phyloP scores from a whole-genome alignment of 2,113 vertebrate species.

The Petroica traversi region DNA sequence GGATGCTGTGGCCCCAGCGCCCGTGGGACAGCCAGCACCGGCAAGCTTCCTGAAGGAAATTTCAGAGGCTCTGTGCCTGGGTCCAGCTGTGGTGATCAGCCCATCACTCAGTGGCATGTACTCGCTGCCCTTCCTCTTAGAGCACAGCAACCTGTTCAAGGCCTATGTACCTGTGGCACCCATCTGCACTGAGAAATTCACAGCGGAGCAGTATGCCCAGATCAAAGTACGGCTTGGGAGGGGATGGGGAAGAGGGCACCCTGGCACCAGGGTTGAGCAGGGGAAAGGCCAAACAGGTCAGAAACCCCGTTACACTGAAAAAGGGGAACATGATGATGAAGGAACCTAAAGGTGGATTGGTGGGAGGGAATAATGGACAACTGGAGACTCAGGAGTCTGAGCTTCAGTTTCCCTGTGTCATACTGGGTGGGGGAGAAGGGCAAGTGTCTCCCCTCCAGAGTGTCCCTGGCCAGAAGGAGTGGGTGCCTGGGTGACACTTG shows the following conservation, averaged over 20 bases:
- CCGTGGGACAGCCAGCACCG: slow-evolving; percentile 81
- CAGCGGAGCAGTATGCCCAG: slow-evolving; percentile 75
- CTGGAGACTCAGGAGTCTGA: neutral
- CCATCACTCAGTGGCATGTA: slow-evolving; percentile 97
- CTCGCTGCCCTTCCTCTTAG: slow-evolving; percentile 88
- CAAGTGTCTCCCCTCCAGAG: neutral
- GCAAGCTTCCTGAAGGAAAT: slow-evolving; percentile 82
- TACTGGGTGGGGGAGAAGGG: neutral
- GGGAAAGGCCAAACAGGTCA: neutral
- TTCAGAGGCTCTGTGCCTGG: slow-evolving; percentile 78
- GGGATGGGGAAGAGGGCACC: neutral
- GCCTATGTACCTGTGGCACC: slow-evolving; percentile 92
- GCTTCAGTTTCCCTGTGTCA: neutral
- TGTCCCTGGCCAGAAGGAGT: neutral
- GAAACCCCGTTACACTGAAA: neutral
- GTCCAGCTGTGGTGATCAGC: slow-evolving; percentile 86
- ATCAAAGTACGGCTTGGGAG: slow-evolving; percentile 78
- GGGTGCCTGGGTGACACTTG: neutral
- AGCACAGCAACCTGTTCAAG: slow-evolving; percentile 78
- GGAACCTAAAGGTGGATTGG: neutral
- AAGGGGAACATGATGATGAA: neutral
- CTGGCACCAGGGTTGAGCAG: fast-evolving
- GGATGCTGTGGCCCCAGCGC: slow-evolving; percentile 75
- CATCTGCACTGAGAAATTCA: slow-evolving; percentile 94
- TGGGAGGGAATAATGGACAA: neutral